phyloP scores from a whole-genome alignment of 2,888 invertebrate genomes.

The Enchytraeus crypticus region DNA sequence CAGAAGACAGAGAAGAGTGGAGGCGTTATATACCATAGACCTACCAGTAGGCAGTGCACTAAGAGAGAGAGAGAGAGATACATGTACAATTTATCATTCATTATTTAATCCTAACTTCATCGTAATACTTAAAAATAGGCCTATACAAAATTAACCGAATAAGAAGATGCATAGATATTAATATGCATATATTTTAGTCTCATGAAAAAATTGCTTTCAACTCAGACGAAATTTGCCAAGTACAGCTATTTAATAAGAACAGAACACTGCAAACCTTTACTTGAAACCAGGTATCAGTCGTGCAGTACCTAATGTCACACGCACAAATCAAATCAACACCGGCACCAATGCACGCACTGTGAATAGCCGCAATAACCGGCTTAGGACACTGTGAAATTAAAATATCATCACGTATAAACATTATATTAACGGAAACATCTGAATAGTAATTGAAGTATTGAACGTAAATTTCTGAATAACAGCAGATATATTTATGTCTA shows the following conservation, averaged over 20 bases:
- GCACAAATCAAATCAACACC: conserved; percentile 80
- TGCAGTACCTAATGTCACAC: conserved; percentile 83
- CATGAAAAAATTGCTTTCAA: not conserved
- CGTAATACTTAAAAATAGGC: too few species aligned
- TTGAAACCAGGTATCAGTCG: conserved; percentile 80
- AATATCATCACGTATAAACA: not conserved
- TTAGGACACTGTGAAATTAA: conserved; percentile 61
- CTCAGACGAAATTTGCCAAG: too few species aligned
- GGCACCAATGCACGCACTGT: conserved; percentile 81
- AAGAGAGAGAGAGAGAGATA: too few species aligned
- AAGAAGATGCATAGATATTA: not conserved
- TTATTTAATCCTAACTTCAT: not conserved
- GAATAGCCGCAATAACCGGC: conserved; percentile 79
- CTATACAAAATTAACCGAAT: not conserved
- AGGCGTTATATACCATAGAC: too few species aligned
- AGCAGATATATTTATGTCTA: not conserved
- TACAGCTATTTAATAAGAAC: not conserved
- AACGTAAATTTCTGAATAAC: not conserved
- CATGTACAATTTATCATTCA: too few species aligned
- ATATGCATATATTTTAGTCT: not conserved
- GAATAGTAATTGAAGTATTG: not conserved
- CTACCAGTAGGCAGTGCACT: too few species aligned
- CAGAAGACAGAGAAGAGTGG: too few species aligned
- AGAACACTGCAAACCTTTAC: conserved; percentile 58
- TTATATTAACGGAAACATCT: not conserved